Percentiles rank a stretch among this genome's conserved stretches.
phyloP scores from a whole-genome alignment of 2,888 invertebrate species.

The Lamellibrachia satsuma region DNA sequence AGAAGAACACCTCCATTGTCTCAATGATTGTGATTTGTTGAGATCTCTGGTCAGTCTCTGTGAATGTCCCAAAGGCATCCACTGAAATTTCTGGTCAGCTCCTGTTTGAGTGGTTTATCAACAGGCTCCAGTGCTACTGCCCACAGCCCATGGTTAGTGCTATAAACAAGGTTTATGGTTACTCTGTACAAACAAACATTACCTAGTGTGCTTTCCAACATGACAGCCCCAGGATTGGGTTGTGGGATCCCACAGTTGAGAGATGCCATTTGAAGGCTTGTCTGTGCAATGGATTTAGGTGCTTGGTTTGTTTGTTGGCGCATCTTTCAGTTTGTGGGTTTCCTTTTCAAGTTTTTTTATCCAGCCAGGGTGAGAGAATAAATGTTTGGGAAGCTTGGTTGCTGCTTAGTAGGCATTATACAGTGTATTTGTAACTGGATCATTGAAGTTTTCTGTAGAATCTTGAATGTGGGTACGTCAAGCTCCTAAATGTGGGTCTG shows the following conservation, averaged over 20 bases:
- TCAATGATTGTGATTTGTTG: background rate
- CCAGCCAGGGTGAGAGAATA: background rate
- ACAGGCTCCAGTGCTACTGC: background rate
- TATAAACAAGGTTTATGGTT: constrained; percentile 17
- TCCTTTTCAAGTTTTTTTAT: background rate
- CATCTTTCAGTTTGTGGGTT: background rate
- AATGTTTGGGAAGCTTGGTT: background rate
- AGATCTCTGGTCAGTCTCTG: background rate
- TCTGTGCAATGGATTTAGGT: background rate
- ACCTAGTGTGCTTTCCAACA: background rate
- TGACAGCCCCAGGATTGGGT: background rate
- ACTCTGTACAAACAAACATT: background rate
- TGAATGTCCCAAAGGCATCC: background rate
- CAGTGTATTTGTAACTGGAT: background rate
- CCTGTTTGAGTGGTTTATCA: background rate
- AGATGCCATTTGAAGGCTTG: background rate
- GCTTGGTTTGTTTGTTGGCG: background rate
- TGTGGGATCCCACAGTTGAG: background rate
- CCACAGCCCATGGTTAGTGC: background rate
- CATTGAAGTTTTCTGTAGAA: background rate
- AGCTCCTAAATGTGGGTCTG: too few species aligned
- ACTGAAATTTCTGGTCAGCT: background rate
- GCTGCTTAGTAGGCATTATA: background rate
- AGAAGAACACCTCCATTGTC: background rate
- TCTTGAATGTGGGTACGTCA: background rate